Conservation (phyloP, 2,888 invertebrate genomes). For the Timema cristinae region DNA sequence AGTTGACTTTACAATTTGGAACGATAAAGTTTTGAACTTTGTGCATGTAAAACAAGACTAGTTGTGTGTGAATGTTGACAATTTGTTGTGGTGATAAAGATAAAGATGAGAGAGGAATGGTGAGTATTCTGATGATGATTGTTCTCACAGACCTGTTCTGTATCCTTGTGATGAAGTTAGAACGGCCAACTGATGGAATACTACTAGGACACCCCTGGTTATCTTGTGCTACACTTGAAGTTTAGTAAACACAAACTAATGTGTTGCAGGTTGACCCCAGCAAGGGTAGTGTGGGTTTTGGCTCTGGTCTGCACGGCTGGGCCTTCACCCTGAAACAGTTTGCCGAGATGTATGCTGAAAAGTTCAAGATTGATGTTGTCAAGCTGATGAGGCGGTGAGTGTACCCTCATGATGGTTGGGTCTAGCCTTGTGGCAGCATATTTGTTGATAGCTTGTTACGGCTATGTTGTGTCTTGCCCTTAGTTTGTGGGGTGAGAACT, state of each 20-base stretch:
- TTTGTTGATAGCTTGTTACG: not conserved
- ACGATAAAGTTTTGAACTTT: too few species aligned
- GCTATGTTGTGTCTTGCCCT: slow-evolving; percentile 20
- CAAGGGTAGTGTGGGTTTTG: slow-evolving; percentile 98
- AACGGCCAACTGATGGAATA: slow-evolving; percentile 33
- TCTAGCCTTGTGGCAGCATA: not conserved
- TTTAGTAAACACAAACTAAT: too few species aligned
- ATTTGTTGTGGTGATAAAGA: too few species aligned
- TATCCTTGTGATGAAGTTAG: slow-evolving; percentile 25
- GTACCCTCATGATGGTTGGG: too few species aligned
- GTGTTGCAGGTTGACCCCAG: slow-evolving; percentile 77
- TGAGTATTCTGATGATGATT: slow-evolving; percentile 9
- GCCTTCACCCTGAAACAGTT: slow-evolving; percentile 99
- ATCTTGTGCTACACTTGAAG: too few species aligned
- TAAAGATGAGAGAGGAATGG: too few species aligned
- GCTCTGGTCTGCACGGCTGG: slow-evolving; percentile 99
- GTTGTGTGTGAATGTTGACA: too few species aligned
- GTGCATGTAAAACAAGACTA: too few species aligned
- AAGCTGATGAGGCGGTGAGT: slow-evolving; percentile 87
- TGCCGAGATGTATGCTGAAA: slow-evolving; percentile 97
- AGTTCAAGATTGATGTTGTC: slow-evolving; percentile 95
- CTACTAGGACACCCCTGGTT: too few species aligned
- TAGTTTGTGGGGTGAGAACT: slow-evolving; percentile 96
- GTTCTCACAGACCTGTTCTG: slow-evolving; percentile 19
- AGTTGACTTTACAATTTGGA: too few species aligned